phyloP scores from a whole-genome alignment of 2,797 vertebrate genomes.

The Sphenodon punctatus region DNA sequence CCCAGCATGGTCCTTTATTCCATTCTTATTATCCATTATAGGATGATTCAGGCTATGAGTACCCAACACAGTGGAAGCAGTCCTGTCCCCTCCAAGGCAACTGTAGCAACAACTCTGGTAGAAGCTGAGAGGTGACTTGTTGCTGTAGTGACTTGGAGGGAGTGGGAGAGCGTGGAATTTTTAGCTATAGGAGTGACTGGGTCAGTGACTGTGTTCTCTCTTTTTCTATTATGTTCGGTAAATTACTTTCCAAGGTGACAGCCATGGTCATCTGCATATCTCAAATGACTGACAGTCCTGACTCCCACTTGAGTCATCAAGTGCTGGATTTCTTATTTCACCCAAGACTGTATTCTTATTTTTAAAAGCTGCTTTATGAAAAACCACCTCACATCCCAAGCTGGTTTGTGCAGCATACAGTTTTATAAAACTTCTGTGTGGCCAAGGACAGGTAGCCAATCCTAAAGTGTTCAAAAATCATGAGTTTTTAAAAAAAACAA shows the following conservation, averaged over 20 bases:
- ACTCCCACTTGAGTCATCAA: background rate
- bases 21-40: background rate
- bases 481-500: too few relatives aligned
- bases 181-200: background rate
- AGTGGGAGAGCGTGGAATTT: background rate
- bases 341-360: too few relatives aligned
- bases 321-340: too few relatives aligned
- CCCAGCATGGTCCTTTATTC: background rate
- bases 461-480: too few relatives aligned
- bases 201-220: background rate
- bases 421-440: too few relatives aligned
- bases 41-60: background rate
- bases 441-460: too few relatives aligned
- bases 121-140: background rate
- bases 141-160: background rate
- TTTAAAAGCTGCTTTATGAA: too few relatives aligned
- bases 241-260: background rate
- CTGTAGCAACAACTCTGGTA: background rate
- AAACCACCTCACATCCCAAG: too few relatives aligned
- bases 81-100: background rate
- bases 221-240: background rate
- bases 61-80: background rate
- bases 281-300: background rate
- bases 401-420: too few relatives aligned
- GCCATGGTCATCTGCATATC: background rate